Evolutionary conservation across 1,140 invertebrate species (phyloP).

Genomic region (Panulirus ornatus): DNA sequence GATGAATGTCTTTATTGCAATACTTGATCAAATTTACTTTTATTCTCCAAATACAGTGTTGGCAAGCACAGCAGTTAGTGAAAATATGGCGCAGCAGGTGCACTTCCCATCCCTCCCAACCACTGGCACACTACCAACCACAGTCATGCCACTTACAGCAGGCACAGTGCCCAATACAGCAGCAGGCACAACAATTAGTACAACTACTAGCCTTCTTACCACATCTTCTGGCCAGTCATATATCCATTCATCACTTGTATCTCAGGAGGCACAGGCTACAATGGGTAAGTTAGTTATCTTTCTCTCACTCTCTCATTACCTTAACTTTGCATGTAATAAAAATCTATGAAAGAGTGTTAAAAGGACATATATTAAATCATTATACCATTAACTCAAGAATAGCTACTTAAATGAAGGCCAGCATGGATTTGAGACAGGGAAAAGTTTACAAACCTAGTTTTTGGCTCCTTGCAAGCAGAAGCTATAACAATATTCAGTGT

Average conservation of each 20-base stretch:
- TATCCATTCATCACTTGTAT: slow-evolving; percentile 62
- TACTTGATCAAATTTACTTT: not conserved
- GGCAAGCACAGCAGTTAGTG: not conserved
- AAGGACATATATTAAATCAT: too few species aligned
- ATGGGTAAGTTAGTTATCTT: slow-evolving; percentile 36
- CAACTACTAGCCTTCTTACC: slow-evolving; percentile 6
- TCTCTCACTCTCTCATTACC: not conserved
- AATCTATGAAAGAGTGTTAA: not conserved
- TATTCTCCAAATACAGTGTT: slow-evolving; percentile 8
- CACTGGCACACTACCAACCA: slow-evolving; percentile 28
- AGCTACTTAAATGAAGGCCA: too few species aligned
- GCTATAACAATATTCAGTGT: too few species aligned
- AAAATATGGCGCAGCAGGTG: slow-evolving; percentile 46
- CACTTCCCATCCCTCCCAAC: slow-evolving; percentile 41
- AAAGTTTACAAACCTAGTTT: too few species aligned
- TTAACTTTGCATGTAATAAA: not conserved
- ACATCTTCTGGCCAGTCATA: slow-evolving; percentile 51
- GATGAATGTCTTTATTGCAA: too few species aligned
- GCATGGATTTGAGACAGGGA: too few species aligned
- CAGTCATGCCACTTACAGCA: not conserved
- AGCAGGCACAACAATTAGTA: slow-evolving; percentile 22
- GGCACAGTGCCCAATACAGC: slow-evolving; percentile 3
- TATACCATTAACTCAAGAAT: too few species aligned
- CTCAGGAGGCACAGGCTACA: slow-evolving; percentile 65
- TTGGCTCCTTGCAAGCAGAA: too few species aligned